Evolutionary conservation across 2,113 vertebrate genomes (phyloP), one percentile per base, ranked within the genome.

Genomic region (Uropsilus gracilis): DNA sequence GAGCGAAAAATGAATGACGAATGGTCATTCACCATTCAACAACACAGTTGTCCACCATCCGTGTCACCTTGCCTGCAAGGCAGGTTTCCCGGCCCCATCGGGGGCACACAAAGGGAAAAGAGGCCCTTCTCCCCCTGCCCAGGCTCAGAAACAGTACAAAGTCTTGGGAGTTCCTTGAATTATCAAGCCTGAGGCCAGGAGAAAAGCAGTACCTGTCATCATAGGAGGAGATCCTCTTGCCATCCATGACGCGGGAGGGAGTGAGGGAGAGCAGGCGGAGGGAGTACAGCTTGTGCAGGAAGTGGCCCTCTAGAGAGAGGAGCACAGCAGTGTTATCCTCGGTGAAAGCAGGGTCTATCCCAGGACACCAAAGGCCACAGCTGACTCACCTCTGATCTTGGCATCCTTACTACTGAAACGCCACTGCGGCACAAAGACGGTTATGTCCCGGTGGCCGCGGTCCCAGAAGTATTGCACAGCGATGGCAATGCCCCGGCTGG

Each of bases 391-490:
- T 99, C 98, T 99, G 75, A 98, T 96, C 75, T 76, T 98, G 53
- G 97, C 64, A 94, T 99, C 98, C 61, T 90, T 98, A 98, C 98
- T 99, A 96, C 98, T 99, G 95, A 98, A 98, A 42, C 99, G 98
- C 98, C 98, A 99, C 96, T 99, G 98, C 3, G 99, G 99, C 78
- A 99, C 97, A 72, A 99, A 97, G 66, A 98, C 98, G 0, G 97
- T 98, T 93, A 99, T 98, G 46, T 98, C 90, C 0, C 99, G 99
- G 95, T 99, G 99, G 1, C 99, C 99, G 81, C 98, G 96, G 86
- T 98, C 98, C 99, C 99, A 99, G 94, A 99, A 99, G 97, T 99
- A 98, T 87, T 99, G 99, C 8, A 99, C 98, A 0, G 99, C 99
- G 88, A 99, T 96, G 61, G 99, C 99, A 1, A 99, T 99, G 53